Base-by-base conservation (phyloP, 2,797 vertebrate genomes). In the Pipistrellus pygmaeus region DNA sequence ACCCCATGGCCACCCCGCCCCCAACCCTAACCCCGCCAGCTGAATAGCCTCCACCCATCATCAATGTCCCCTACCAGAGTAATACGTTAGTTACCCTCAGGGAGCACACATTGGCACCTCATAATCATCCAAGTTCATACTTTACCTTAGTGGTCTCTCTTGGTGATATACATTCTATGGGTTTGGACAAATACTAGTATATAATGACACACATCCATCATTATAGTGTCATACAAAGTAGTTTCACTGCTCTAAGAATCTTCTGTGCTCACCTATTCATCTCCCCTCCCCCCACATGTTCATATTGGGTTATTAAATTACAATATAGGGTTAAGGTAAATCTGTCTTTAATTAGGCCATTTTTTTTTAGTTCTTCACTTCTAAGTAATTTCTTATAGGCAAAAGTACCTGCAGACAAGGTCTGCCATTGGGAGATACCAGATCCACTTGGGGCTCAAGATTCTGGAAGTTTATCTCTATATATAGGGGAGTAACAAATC, bases 11-110 rank as follows among this genome's bases (percentile, higher is more conserved):
- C n/a, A n/a, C n/a, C n/a, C n/a, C n/a, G n/a, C 10, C 6, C 38
- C 38, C 6, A 6, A 6, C 3, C 7, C n/a, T n/a, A n/a, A n/a
- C 35, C n/a, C n/a, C n/a, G n/a, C 12, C 13, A 66, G 17, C 1
- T 20, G 3, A 17, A 69, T 18, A 76, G 38, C 4, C n/a, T 32
- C 9, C 10, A 21, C 17, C 30, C 17, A 46, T 10, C 20, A 68
- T 66, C 60, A 46, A 30, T 18, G 0, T 68, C 11, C 30, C 7
- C 48, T 55, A 68, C 2, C 30, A 21, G 11, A 69, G 6, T 11
- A n/a, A n/a, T n/a, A n/a, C n/a, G 10, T 64, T 62, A 30, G 60
- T 46, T 69, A 30, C 12, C 17, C 5, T 6, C 13, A 15, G 41
- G 23, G 35, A 85, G 27, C 10, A n/a, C 7, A 15, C 15, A 27